Evolutionary conservation across 2,797 vertebrate species (phyloP).

Genomic region (Hoplostethus mediterraneus): DNA sequence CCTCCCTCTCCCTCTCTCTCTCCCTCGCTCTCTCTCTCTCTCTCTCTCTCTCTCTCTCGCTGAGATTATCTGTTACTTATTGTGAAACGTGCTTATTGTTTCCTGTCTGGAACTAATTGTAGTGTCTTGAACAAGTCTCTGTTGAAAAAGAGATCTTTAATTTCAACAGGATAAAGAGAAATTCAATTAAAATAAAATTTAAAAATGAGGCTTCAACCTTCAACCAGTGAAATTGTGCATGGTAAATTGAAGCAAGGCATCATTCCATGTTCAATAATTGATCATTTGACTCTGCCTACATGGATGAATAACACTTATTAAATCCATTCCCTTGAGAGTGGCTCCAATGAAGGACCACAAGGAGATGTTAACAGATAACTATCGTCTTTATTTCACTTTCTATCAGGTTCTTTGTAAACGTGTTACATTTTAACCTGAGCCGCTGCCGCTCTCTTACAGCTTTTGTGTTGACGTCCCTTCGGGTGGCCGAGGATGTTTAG

Average conservation of each 20-base stretch:
- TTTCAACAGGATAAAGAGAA: too few relatives aligned
- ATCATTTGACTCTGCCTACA: not conserved
- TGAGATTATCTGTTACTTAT: not conserved
- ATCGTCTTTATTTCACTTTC: not conserved
- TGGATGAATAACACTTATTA: not conserved
- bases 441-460: conserved; percentile 12
- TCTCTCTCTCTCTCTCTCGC: not conserved
- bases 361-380: too few relatives aligned
- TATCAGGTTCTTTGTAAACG: not conserved
- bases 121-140: not conserved
- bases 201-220: not conserved
- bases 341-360: not conserved
- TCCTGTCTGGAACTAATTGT: not conserved
- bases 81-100: not conserved
- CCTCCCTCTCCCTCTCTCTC: too few relatives aligned
- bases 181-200: not conserved
- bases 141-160: too few relatives aligned
- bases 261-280: not conserved
- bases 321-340: not conserved
- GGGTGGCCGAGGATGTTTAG: conserved; percentile 51
- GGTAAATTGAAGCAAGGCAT: not conserved
- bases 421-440: not conserved
- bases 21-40: too few relatives aligned
- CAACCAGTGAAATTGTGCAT: not conserved
- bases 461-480: conserved; percentile 25